These are phyloP conservation scores for Semicossyphus pulcher DNA, from an alignment of 2,113 vertebrate genomes.

Conservation along the genomic window DNA sequence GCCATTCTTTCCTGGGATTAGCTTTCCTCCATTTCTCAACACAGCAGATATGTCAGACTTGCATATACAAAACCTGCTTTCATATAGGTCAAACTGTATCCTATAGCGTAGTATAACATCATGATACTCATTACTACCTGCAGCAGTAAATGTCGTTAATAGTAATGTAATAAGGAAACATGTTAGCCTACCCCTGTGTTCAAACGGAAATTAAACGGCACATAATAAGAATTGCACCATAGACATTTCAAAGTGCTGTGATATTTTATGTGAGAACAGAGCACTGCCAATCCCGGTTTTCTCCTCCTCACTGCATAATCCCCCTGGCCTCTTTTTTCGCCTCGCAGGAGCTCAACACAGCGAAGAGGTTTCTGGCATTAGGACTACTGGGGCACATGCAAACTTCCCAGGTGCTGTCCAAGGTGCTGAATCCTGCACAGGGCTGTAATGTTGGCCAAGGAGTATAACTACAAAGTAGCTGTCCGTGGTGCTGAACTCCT, in stretches of 20 bases:
- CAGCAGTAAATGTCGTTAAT: not conserved
- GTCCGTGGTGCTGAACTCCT: slow-evolving; percentile 48
- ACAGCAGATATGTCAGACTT: not conserved
- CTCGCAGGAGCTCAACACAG: slow-evolving; percentile 55
- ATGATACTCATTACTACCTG: not conserved
- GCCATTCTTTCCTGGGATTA: not conserved
- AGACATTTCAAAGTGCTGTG: not conserved
- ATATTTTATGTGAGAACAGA: not conserved
- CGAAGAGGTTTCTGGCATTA: slow-evolving; percentile 42
- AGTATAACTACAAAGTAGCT: not conserved
- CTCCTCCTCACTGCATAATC: slow-evolving; percentile 21
- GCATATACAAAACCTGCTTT: not conserved
- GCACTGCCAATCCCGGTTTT: not conserved
- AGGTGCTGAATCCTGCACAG: slow-evolving; percentile 10
- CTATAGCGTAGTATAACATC: not conserved
- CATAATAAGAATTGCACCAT: not conserved
- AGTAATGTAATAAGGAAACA: too few relatives aligned
- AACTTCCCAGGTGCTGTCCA: slow-evolving; percentile 5
- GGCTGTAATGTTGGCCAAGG: not conserved
- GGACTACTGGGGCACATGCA: not conserved
- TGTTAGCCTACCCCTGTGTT: too few relatives aligned
- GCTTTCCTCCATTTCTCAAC: not conserved
- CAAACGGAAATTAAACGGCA: not conserved
- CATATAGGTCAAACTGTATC: not conserved
- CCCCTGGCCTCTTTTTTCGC: not conserved